Conservation (phyloP, 2,797 vertebrate genomes). For the Xenentodon cancila region DNA sequence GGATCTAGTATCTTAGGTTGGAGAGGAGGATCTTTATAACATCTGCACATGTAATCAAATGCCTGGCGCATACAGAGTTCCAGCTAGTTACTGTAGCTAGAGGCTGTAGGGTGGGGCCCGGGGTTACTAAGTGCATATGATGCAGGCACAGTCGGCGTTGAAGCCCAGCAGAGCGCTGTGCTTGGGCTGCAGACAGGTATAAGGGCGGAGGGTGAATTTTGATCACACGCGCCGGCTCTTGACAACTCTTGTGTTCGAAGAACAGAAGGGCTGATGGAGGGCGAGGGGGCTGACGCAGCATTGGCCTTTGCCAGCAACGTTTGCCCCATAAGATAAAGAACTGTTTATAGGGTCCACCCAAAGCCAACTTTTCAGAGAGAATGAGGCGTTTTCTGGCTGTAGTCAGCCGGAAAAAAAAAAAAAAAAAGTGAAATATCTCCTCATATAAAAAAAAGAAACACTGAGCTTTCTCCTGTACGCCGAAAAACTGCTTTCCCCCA, state of each 20-base stretch:
- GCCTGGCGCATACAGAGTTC: slow-evolving; percentile 56
- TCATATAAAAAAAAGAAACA: slow-evolving; percentile 54
- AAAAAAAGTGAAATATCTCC: slow-evolving; percentile 56
- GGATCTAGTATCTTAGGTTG: slow-evolving; percentile 46
- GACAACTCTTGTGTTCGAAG: slow-evolving; percentile 44
- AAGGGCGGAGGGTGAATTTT: slow-evolving; percentile 31
- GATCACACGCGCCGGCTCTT: slow-evolving; percentile 9
- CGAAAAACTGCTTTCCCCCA: slow-evolving; percentile 38
- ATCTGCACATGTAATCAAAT: slow-evolving; percentile 76
- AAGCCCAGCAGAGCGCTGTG: slow-evolving; percentile 16
- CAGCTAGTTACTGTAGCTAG: slow-evolving; percentile 44
- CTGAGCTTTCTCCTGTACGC: slow-evolving; percentile 12
- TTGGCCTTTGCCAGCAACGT: slow-evolving; percentile 71
- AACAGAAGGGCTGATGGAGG: slow-evolving; percentile 23
- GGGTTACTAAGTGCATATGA: slow-evolving; percentile 56
- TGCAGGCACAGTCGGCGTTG: slow-evolving; percentile 18
- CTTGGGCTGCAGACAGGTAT: slow-evolving; percentile 57
- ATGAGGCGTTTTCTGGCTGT: slow-evolving; percentile 68
- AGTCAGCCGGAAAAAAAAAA: slow-evolving; percentile 78
- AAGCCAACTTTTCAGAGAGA: slow-evolving; percentile 79
- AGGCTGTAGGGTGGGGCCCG: slow-evolving; percentile 43
- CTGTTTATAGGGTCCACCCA: slow-evolving; percentile 80
- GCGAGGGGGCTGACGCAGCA: slow-evolving; percentile 54
- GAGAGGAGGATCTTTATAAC: slow-evolving; percentile 67
- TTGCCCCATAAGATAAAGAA: slow-evolving; percentile 80